A percentile compares a stretch with the other conserved stretches of the same genome.
Evolutionary conservation across 2,113 vertebrate genomes (phyloP).

Genomic region (Kryptolebias marmoratus): DNA sequence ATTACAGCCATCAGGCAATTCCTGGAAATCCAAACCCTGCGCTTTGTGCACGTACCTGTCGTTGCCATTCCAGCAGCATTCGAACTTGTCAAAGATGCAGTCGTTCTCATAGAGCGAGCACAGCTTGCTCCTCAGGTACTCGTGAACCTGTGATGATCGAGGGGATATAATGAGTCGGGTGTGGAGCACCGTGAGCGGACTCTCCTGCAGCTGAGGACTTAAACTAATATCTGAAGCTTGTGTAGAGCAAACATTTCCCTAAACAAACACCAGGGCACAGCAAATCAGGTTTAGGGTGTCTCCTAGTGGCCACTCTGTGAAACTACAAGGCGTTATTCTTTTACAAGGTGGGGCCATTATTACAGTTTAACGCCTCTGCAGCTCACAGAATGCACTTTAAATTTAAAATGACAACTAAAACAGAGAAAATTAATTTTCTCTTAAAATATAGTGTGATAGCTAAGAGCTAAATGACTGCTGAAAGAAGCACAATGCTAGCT

Average conservation of each 20-base stretch:
- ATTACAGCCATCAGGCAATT: not conserved
- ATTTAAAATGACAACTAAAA: not conserved
- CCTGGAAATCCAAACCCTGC: not conserved
- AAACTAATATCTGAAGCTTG: not conserved
- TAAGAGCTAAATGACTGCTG: too few species aligned
- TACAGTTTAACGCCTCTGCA: not conserved
- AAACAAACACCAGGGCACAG: not conserved
- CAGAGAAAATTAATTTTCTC: not conserved
- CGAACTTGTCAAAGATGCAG: constrained; percentile 86
- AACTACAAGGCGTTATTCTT: constrained; percentile 1
- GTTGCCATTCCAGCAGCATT: constrained; percentile 85
- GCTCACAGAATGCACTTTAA: not conserved
- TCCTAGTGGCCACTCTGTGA: constrained; percentile 37
- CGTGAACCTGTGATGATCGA: constrained; percentile 73
- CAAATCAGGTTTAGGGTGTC: constrained; percentile 8
- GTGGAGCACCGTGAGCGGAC: not conserved
- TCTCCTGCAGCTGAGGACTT: not conserved
- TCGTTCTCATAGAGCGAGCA: constrained; percentile 85
- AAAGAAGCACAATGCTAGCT: too few species aligned
- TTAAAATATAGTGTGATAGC: too few species aligned
- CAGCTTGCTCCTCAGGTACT: constrained; percentile 84
- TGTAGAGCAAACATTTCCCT: not conserved
- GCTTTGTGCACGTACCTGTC: constrained; percentile 70
- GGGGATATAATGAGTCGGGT: not conserved
- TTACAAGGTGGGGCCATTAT: constrained; percentile 20